phyloP scores from a whole-genome alignment of 1,140 invertebrate genomes.

The Hermatobates lingyangjiaoensis region DNA sequence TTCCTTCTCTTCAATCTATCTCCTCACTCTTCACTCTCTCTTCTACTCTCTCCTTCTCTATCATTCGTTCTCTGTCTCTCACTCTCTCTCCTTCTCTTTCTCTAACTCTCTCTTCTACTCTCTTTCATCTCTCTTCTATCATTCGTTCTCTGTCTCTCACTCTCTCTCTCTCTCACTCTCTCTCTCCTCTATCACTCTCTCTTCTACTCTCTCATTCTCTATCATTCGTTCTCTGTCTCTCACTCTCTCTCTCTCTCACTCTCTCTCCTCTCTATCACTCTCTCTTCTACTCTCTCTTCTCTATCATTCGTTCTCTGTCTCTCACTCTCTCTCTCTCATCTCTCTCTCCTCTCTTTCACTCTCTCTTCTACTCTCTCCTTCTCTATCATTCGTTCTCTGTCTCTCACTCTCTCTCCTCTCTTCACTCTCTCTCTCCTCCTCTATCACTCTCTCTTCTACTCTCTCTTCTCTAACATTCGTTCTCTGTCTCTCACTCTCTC shows the following conservation, averaged over 20 bases:
- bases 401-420: neutral
- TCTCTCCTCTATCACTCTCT: no score
- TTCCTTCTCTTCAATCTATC: no score
- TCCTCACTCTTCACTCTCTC: no score
- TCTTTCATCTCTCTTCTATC: no score
- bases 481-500: no score
- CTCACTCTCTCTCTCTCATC: neutral
- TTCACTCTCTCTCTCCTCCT: neutral
- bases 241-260: neutral
- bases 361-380: neutral
- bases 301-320: neutral
- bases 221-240: neutral
- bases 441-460: neutral
- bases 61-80: no score
- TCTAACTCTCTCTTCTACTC: no score
- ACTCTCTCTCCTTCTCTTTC: no score
- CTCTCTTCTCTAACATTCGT: neutral
- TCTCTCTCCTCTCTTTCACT: neutral
- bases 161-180: no score
- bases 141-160: no score
- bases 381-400: neutral
- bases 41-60: no score
- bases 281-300: neutral
- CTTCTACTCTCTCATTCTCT: no score
- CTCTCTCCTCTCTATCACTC: neutral